Evolutionary conservation across 2,113 vertebrate species (phyloP).

Genomic region (Mus pahari): DNA sequence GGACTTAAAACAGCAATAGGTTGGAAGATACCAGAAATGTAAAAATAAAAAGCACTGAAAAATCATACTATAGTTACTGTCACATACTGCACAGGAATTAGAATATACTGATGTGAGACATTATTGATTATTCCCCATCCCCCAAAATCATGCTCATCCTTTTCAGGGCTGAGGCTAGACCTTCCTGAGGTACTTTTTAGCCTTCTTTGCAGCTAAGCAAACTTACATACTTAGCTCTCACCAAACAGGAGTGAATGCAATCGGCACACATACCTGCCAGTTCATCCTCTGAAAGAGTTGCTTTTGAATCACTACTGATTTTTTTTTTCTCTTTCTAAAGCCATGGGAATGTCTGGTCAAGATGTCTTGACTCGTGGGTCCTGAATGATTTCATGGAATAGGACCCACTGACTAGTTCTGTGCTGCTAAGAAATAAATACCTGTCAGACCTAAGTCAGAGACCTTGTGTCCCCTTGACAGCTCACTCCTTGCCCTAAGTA

Average conservation of each 20-base stretch:
- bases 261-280: accelerated
- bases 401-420: neutral
- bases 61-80: neutral
- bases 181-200: neutral
- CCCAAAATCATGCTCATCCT: neutral
- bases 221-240: neutral
- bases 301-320: neutral
- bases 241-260: neutral
- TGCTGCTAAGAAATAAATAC: neutral
- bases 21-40: neutral
- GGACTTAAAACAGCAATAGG: neutral
- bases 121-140: neutral
- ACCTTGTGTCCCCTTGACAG: neutral
- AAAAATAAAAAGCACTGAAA: constrained; percentile 4
- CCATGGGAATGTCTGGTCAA: neutral
- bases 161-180: neutral
- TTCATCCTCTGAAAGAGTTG: neutral
- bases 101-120: neutral
- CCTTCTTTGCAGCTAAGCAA: neutral
- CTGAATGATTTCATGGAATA: neutral
- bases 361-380: neutral
- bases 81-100: neutral
- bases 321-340: neutral
- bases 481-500: neutral
- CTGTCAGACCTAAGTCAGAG: neutral